phyloP scores from a whole-genome alignment of 1,140 invertebrate genomes.

The Bombus affinis region DNA sequence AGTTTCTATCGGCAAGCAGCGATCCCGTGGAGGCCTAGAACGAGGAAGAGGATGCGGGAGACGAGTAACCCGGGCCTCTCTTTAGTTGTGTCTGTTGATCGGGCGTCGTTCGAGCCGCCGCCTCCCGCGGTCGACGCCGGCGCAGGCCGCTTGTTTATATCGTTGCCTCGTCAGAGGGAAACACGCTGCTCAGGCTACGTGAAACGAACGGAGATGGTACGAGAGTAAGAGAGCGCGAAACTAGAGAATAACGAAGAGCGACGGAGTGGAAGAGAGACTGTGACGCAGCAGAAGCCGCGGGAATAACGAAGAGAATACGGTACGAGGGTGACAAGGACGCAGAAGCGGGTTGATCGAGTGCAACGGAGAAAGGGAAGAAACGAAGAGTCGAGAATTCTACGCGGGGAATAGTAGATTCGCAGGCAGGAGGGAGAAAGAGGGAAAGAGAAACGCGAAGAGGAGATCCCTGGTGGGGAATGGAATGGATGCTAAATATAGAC shows the following conservation, averaged over 20 bases:
- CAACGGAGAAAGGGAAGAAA: not conserved
- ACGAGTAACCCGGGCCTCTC: constrained; percentile 11
- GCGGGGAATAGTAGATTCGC: constrained; percentile 20
- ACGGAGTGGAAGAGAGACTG: not conserved
- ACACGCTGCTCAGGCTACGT: not conserved
- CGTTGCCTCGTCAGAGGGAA: constrained; percentile 22
- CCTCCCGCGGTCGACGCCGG: constrained; percentile 61
- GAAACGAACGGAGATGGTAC: constrained; percentile 17
- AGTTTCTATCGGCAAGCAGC: not conserved
- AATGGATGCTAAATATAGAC: constrained; percentile 82
- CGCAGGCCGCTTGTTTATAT: constrained; percentile 76
- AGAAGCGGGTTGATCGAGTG: not conserved
- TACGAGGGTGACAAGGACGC: constrained; percentile 11
- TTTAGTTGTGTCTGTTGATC: constrained; percentile 51
- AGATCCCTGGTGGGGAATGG: constrained; percentile 55
- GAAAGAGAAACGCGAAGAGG: constrained; percentile 53
- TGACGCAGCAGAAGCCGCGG: not conserved
- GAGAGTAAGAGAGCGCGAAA: not conserved
- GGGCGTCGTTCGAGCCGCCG: constrained; percentile 56
- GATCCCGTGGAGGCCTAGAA: not conserved
- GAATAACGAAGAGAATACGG: not conserved
- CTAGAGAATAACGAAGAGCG: constrained; percentile 11
- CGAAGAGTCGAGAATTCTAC: constrained; percentile 29
- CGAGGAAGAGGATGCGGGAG: not conserved
- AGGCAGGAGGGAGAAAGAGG: constrained; percentile 6